These are phyloP conservation scores for Taenaris catops DNA, from an alignment of 2,888 invertebrate species.

Conservation along the genomic window DNA sequence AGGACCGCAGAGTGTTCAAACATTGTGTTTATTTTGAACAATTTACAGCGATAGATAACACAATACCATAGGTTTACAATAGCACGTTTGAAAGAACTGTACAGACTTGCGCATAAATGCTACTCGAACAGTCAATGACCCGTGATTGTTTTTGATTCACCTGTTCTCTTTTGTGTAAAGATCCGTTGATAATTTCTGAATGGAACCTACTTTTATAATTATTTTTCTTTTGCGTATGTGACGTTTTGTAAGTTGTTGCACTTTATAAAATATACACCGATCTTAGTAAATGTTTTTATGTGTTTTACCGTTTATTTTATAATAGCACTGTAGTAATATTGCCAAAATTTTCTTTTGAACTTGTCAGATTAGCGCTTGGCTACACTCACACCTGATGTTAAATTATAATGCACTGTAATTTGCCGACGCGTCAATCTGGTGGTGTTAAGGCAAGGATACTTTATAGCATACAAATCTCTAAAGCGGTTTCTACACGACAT, in stretches of 20 bases:
- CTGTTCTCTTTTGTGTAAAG: constrained; percentile 30
- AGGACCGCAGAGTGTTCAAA: constrained; percentile 38
- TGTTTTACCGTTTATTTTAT: too few relatives aligned
- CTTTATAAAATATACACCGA: neutral
- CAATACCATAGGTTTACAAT: constrained; percentile 48
- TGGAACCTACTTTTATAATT: constrained; percentile 15
- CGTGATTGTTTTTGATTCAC: constrained; percentile 31
- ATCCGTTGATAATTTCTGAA: constrained; percentile 24
- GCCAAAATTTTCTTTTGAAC: too few relatives aligned
- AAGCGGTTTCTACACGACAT: too few relatives aligned
- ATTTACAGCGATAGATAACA: constrained; percentile 48
- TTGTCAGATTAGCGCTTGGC: too few relatives aligned
- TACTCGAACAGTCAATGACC: constrained; percentile 51
- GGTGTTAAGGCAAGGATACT: too few relatives aligned
- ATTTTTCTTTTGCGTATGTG: constrained; percentile 17
- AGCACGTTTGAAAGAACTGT: constrained; percentile 53
- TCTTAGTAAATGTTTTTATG: too few relatives aligned
- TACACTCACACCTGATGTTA: too few relatives aligned
- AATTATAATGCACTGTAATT: too few relatives aligned
- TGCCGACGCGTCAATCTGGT: too few relatives aligned
- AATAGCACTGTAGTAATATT: too few relatives aligned
- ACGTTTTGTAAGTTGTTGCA: neutral
- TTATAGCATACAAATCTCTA: too few relatives aligned
- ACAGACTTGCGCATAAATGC: constrained; percentile 47
- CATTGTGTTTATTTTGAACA: constrained; percentile 53